Percentiles rank a stretch among this genome's conserved stretches.
Conservation (phyloP, 2,888 invertebrate genomes). For the Adineta ricciae region DNA sequence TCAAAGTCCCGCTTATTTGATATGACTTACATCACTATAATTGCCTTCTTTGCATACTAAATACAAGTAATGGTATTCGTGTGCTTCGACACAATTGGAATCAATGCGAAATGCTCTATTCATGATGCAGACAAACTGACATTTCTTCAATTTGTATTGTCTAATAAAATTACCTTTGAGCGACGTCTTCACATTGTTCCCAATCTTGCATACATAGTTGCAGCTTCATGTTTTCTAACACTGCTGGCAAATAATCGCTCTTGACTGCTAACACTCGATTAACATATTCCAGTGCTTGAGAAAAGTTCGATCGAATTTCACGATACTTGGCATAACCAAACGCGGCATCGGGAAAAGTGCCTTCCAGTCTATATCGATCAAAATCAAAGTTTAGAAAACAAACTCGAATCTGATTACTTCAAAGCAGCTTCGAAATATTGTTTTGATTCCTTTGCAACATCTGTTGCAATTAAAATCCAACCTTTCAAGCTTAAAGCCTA, state of each 20-base stretch:
- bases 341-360: conserved; percentile 29
- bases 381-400: background rate
- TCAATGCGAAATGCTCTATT: conserved; percentile 63
- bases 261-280: conserved; percentile 71
- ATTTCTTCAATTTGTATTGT: too few relatives aligned
- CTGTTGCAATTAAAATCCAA: conserved; percentile 60
- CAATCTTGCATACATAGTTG: conserved; percentile 60
- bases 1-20: too few relatives aligned
- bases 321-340: conserved; percentile 58
- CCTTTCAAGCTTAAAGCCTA: conserved; percentile 64
- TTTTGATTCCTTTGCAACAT: conserved; percentile 47
- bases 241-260: conserved; percentile 65
- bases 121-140: background rate
- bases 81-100: conserved; percentile 64
- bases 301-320: conserved; percentile 63
- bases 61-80: conserved; percentile 58
- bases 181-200: conserved; percentile 73
- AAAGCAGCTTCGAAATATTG: conserved; percentile 64
- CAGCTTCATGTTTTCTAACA: conserved; percentile 73
- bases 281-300: conserved; percentile 64
- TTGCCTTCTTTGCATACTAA: conserved; percentile 31
- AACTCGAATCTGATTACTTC: conserved; percentile 43
- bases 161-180: conserved; percentile 49
- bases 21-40: conserved; percentile 22
- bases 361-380: conserved; percentile 1